phyloP scores from a whole-genome alignment of 2,113 vertebrate species.

The Suricata suricatta region DNA sequence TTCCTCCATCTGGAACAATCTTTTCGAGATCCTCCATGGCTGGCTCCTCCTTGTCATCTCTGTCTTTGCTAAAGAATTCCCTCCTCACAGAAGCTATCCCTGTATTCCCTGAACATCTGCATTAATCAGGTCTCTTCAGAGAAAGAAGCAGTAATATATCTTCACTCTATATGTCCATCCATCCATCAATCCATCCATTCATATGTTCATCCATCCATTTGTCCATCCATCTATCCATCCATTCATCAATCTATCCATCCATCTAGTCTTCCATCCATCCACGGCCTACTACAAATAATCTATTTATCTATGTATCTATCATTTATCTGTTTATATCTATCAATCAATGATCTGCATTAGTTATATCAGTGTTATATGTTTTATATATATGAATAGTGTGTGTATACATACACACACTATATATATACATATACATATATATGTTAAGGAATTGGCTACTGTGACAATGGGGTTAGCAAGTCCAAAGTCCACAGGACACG shows the following conservation, averaged over 20 bases:
- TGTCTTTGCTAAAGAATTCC: background rate
- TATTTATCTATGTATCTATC: background rate
- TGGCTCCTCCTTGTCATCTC: background rate
- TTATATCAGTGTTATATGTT: too few relatives aligned
- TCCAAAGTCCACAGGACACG: background rate
- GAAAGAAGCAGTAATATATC: too few relatives aligned
- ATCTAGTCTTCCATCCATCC: background rate
- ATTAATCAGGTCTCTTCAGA: too few relatives aligned
- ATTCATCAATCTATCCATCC: too few relatives aligned
- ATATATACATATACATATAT: background rate
- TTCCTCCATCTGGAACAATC: too few relatives aligned
- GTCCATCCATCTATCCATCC: background rate
- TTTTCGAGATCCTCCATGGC: background rate
- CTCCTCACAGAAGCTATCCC: background rate
- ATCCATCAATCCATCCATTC: too few relatives aligned
- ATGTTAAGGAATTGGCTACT: background rate
- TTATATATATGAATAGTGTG: too few relatives aligned
- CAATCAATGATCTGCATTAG: too few relatives aligned
- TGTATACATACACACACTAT: too few relatives aligned
- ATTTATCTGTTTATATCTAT: background rate
- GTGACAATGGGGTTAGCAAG: background rate
- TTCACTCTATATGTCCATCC: too few relatives aligned
- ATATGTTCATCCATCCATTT: too few relatives aligned
- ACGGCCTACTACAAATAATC: too few relatives aligned
- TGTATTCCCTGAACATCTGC: background rate